phyloP scores from a whole-genome alignment of 2,888 invertebrate species.

The Cheilosia pagana region DNA sequence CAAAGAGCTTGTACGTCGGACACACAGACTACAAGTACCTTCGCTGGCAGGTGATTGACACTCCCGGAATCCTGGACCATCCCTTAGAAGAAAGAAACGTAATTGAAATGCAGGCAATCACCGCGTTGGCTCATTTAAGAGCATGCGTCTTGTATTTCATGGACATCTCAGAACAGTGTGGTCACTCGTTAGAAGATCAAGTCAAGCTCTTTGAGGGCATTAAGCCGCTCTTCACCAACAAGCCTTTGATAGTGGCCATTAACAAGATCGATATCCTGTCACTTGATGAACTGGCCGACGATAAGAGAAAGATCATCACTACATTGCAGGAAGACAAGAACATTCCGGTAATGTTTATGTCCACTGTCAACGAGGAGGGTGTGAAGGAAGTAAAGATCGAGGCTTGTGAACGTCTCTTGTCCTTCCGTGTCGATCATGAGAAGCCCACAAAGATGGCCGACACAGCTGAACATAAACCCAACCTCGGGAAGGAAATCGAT shows the following conservation, averaged over 20 bases:
- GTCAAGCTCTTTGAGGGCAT: slow-evolving; percentile 92
- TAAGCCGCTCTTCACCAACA: slow-evolving; percentile 97
- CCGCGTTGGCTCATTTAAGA: slow-evolving; percentile 97
- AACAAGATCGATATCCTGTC: slow-evolving; percentile 96
- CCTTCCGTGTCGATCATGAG: slow-evolving; percentile 96
- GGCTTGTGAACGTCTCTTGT: slow-evolving; percentile 96
- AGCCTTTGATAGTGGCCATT: slow-evolving; percentile 95
- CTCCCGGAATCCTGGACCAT: slow-evolving; percentile 98
- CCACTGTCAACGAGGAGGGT: slow-evolving; percentile 95
- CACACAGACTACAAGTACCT: slow-evolving; percentile 99
- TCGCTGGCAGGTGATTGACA: slow-evolving; percentile 98
- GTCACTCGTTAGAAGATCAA: slow-evolving; percentile 97
- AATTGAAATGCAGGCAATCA: slow-evolving; percentile 99
- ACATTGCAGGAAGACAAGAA: slow-evolving; percentile 87
- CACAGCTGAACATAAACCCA: slow-evolving; percentile 85
- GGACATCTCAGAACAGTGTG: slow-evolving; percentile 98
- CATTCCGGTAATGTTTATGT: slow-evolving; percentile 94
- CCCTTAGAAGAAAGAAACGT: slow-evolving; percentile 98
- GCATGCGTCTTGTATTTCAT: slow-evolving; percentile 97
- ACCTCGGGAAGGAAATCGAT: slow-evolving; percentile 97
- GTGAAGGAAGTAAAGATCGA: slow-evolving; percentile 96
- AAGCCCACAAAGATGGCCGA: slow-evolving; percentile 94
- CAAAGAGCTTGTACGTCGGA: slow-evolving; percentile 98
- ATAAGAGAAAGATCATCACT: slow-evolving; percentile 86
- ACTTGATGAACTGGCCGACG: slow-evolving; percentile 89